Conservation (phyloP, 2,888 invertebrate species). For the Rotaria sp. region DNA sequence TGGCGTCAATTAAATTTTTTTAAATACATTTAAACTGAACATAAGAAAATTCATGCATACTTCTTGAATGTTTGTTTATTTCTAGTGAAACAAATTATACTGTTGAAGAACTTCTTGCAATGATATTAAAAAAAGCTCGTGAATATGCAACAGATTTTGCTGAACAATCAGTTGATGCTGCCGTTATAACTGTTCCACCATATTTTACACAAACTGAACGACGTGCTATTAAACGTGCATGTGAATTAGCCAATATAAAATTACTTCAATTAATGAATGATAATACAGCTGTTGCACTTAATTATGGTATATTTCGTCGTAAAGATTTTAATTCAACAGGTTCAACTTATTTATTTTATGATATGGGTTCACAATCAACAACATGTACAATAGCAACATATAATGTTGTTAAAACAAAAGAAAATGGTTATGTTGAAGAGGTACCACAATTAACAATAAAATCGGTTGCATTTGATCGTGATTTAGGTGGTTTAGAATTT, state of each 20-base stretch:
- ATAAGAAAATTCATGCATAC: too few relatives aligned
- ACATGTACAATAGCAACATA: conserved; percentile 70
- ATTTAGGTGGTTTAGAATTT: conserved; percentile 85
- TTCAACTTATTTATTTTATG: conserved; percentile 84
- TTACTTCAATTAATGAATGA: conserved; percentile 73
- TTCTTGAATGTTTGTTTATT: background rate
- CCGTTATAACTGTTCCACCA: conserved; percentile 87
- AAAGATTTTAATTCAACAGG: conserved; percentile 83
- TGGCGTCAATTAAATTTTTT: too few relatives aligned
- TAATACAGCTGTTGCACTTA: conserved; percentile 71
- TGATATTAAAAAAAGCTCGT: conserved; percentile 78
- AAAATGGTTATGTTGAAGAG: conserved; percentile 71
- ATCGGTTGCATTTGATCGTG: conserved; percentile 79
- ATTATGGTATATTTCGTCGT: conserved; percentile 85
- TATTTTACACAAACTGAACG: conserved; percentile 94
- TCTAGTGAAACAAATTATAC: conserved; percentile 65
- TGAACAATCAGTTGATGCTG: conserved; percentile 76
- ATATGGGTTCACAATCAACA: conserved; percentile 92
- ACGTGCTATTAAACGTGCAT: conserved; percentile 75
- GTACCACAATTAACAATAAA: conserved; percentile 81
- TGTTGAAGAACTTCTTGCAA: conserved; percentile 85
- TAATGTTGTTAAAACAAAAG: conserved; percentile 74
- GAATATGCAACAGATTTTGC: conserved; percentile 76
- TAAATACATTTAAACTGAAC: too few relatives aligned
- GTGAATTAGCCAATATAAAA: conserved; percentile 79